Evolutionary conservation across 2,113 vertebrate genomes (phyloP).

Genomic region (Orientallactaga bullata): DNA sequence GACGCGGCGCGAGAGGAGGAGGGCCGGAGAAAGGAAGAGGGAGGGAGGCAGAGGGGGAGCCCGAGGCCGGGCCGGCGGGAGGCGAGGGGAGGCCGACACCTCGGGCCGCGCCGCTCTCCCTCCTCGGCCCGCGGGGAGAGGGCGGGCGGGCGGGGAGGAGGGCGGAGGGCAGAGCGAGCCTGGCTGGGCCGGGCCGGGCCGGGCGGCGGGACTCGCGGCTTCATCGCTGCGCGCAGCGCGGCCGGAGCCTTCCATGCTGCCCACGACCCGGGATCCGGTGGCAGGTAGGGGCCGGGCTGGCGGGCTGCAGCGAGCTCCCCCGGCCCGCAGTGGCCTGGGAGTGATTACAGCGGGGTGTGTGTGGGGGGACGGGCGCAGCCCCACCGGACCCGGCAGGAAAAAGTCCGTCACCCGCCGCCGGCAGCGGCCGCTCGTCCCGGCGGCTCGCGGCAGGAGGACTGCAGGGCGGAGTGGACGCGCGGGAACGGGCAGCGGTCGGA

Average conservation of each 20-base stretch:
- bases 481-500: slow-evolving; percentile 69
- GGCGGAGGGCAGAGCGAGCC: slow-evolving; percentile 66
- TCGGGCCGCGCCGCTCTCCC: slow-evolving; percentile 71
- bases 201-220: slow-evolving; percentile 47
- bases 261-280: slow-evolving; percentile 61
- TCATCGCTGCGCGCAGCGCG: slow-evolving; percentile 34
- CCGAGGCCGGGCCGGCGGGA: slow-evolving; percentile 58
- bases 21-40: background rate
- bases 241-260: slow-evolving; percentile 71
- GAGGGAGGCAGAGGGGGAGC: slow-evolving; percentile 36
- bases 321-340: slow-evolving; percentile 67
- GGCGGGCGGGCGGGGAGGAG: slow-evolving; percentile 53
- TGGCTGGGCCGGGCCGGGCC: slow-evolving; percentile 66
- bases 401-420: slow-evolving; percentile 64
- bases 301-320: slow-evolving; percentile 34
- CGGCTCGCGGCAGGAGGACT: slow-evolving; percentile 33
- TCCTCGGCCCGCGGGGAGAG: slow-evolving; percentile 61
- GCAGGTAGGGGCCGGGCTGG: slow-evolving; percentile 74
- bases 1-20: slow-evolving; percentile 11
- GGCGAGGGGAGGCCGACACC: slow-evolving; percentile 78
- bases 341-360: slow-evolving; percentile 59
- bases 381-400: slow-evolving; percentile 69
- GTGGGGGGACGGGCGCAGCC: slow-evolving; percentile 17
- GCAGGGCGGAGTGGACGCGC: slow-evolving; percentile 55
- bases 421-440: background rate